A percentile compares a stretch with the other conserved stretches of the same genome.
Evolutionary conservation across 1,140 invertebrate genomes (phyloP).

Genomic region (Maconellicoccus hirsutus): DNA sequence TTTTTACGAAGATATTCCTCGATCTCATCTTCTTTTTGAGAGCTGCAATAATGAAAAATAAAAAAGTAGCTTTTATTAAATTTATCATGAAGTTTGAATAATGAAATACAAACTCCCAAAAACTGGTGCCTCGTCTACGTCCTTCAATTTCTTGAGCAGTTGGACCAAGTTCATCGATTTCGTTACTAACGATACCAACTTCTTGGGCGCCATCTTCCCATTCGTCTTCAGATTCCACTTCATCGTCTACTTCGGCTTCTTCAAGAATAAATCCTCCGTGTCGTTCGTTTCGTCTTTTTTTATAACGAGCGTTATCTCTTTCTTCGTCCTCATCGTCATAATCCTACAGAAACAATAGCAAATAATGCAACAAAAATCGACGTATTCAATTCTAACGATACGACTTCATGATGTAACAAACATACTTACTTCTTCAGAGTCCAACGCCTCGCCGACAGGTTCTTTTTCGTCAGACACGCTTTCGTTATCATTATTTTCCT

Average conservation of each 20-base stretch:
- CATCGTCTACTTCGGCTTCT: slow-evolving; percentile 87
- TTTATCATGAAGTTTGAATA: neutral
- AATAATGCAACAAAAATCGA: too few species aligned
- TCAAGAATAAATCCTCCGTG: slow-evolving; percentile 87
- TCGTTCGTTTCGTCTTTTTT: slow-evolving; percentile 63
- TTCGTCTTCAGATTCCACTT: slow-evolving; percentile 86
- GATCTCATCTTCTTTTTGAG: slow-evolving; percentile 90
- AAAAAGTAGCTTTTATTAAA: neutral
- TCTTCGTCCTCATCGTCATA: slow-evolving; percentile 57
- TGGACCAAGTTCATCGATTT: slow-evolving; percentile 76
- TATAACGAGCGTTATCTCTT: slow-evolving; percentile 49
- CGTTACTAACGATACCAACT: slow-evolving; percentile 71
- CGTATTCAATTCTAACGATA: too few species aligned
- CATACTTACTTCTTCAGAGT: slow-evolving; percentile 50
- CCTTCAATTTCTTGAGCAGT: slow-evolving; percentile 89
- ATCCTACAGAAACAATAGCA: slow-evolving; percentile 31
- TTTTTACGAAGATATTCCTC: slow-evolving; percentile 89
- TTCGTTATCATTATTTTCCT: slow-evolving; percentile 12
- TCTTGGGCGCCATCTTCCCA: slow-evolving; percentile 92
- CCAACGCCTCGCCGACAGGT: slow-evolving; percentile 53
- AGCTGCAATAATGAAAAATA: slow-evolving; percentile 36
- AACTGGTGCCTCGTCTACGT: slow-evolving; percentile 65
- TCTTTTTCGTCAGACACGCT: slow-evolving; percentile 50
- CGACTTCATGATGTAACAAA: too few species aligned
- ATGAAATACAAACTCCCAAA: slow-evolving; percentile 64